Conservation (phyloP, 2,888 invertebrate species). For the Elegia similella region DNA sequence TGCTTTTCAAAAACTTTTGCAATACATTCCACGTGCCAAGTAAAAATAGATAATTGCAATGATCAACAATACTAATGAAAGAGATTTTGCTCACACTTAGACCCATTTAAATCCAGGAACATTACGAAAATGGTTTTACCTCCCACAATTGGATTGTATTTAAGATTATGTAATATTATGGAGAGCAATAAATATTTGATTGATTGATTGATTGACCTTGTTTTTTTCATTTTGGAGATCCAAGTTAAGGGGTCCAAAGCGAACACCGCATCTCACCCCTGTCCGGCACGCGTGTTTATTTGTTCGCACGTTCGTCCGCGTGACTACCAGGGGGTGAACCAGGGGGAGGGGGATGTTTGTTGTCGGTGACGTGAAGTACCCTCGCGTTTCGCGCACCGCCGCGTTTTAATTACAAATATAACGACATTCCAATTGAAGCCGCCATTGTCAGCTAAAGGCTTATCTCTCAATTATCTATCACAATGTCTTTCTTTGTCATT, state of each 20-base stretch:
- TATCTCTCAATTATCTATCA: conserved; percentile 17
- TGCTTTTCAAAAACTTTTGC: no score
- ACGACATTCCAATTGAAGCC: conserved; percentile 20
- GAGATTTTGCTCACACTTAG: no score
- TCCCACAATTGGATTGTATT: no score
- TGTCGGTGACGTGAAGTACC: conserved; percentile 38
- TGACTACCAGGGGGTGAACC: conserved; percentile 4
- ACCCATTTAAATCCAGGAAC: no score
- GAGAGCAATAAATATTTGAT: no score
- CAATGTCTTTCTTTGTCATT: conserved; percentile 16
- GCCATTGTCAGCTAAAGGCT: conserved; percentile 14
- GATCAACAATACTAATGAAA: no score
- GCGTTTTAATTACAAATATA: conserved; percentile 47
- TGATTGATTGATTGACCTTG: no score
- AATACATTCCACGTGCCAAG: no score
- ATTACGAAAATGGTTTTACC: no score
- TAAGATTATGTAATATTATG: no score
- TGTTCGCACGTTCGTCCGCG: conserved; percentile 12
- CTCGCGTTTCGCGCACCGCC: conserved; percentile 37
- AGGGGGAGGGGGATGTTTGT: conserved; percentile 27
- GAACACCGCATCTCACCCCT: not conserved
- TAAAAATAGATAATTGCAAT: no score
- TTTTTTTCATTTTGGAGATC: no score
- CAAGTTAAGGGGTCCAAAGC: not conserved
- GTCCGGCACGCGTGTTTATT: conserved; percentile 9